Conservation (phyloP, 2,797 vertebrate genomes). For the Sebastes hopkinsi region DNA sequence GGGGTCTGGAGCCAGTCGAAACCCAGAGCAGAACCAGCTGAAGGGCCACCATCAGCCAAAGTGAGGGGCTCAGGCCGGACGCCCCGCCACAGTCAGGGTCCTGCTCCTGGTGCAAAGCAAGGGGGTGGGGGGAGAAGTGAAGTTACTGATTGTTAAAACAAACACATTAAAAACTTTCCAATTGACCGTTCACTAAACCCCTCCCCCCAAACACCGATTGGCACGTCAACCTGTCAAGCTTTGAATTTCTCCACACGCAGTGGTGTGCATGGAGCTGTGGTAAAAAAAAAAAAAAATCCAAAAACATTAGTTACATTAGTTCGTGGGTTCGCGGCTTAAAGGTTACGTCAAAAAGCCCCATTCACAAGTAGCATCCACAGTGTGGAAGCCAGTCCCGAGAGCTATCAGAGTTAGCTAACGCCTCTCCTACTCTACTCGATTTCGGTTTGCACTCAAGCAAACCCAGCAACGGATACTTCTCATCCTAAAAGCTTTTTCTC, state of each 20-base stretch:
- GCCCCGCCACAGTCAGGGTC: slow-evolving; percentile 91
- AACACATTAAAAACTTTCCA: background rate
- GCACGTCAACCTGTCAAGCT: background rate
- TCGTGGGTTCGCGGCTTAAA: background rate
- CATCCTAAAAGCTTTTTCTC: background rate
- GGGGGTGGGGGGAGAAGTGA: background rate
- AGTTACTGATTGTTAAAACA: slow-evolving; percentile 30
- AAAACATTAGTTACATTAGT: background rate
- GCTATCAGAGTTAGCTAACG: background rate
- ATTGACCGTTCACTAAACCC: background rate
- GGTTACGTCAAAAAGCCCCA: background rate
- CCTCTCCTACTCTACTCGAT: background rate
- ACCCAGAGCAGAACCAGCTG: slow-evolving; percentile 92
- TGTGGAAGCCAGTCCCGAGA: background rate
- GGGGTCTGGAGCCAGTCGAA: slow-evolving; percentile 85
- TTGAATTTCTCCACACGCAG: background rate
- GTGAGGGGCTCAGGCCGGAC: slow-evolving; percentile 87
- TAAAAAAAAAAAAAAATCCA: no score
- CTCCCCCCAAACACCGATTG: background rate
- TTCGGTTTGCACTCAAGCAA: background rate
- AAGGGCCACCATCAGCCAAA: slow-evolving; percentile 86
- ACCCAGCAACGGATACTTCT: background rate
- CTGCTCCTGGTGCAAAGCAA: slow-evolving; percentile 84
- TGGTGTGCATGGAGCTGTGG: background rate
- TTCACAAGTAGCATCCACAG: background rate